phyloP scores from a whole-genome alignment of 92 coral and sea anemone species.

The Epizoanthus rinbou region DNA sequence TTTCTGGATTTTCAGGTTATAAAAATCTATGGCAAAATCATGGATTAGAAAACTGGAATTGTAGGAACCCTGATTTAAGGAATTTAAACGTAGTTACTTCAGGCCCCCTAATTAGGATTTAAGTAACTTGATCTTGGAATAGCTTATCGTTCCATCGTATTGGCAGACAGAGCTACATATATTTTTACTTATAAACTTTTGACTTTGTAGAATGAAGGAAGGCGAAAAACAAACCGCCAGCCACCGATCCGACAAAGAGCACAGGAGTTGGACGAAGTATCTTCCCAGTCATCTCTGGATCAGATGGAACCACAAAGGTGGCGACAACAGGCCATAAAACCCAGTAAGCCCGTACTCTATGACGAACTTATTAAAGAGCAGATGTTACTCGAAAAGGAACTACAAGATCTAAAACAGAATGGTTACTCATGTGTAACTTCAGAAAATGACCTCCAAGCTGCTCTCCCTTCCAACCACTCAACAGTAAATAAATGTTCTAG shows the following conservation, averaged over 20 bases:
- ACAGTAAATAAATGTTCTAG: background rate
- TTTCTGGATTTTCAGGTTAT: too few relatives aligned
- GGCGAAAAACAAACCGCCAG: conserved; percentile 34
- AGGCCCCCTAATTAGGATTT: too few relatives aligned
- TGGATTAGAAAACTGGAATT: too few relatives aligned
- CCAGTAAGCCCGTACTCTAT: conserved; percentile 28
- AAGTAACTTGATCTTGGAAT: too few relatives aligned
- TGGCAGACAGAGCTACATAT: too few relatives aligned
- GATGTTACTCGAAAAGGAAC: conserved; percentile 76
- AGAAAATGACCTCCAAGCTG: background rate
- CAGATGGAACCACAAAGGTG: conserved; percentile 37
- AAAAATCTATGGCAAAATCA: too few relatives aligned
- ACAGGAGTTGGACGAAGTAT: conserved; percentile 48
- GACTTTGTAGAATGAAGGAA: background rate
- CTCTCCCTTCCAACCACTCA: background rate
- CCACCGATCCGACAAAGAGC: conserved; percentile 54
- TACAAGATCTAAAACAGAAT: conserved; percentile 54
- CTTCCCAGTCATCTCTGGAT: conserved; percentile 40
- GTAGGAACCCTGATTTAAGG: too few relatives aligned
- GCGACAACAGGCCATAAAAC: conserved; percentile 19
- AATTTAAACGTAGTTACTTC: too few relatives aligned
- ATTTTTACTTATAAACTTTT: background rate
- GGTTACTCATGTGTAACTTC: conserved; percentile 23
- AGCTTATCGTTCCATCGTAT: too few relatives aligned
- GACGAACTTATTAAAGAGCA: conserved; percentile 66